Evolutionary conservation across 2,888 invertebrate genomes (phyloP), one percentile per base, ranked within the genome.

Genomic region (Plagiodera versicolora): DNA sequence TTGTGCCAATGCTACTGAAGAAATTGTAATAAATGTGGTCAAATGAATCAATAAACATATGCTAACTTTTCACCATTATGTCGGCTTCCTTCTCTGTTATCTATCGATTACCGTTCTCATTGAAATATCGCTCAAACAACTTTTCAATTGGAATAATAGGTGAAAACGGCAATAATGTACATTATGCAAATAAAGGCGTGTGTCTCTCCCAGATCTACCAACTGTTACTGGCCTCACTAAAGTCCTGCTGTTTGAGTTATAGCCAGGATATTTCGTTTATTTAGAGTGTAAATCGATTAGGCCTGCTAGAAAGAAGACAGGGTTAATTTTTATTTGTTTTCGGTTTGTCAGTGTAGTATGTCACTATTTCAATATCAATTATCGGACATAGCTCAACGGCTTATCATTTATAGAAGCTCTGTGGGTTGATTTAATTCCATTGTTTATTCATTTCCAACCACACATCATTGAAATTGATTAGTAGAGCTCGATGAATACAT

Each of bases 231-330:
- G 53, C 60, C 53, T 16, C 59, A 54, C 57, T 44, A 61, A 63
- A 60, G 56, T 63, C 53, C 50, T 8, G 50, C 45, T 11, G 56
- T 52, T 58, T 60, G 60, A 66, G 64, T 66, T 66, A 66, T 66
- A 54, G 65, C 30, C 32, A 20, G 52, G 39, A 39, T 39, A 39
- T 65, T 51, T 48, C 51, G 10, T 44, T 46, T 58, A 49, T 49
- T 39, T 59, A 55, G 45, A 51, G 57, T 61, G 32, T 35, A 19
- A 30, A 57, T 35, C 35, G 57, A 51, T 64, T 60, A 56, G 56
- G 48, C 58, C 48, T 51, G 58, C 49, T 46, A 30, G 45, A 50
- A 51, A 58, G 18, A 20, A 17, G 49, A 14, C n/a, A 57, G 14
- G 18, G 44, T 39, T 39, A 14, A 39, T 1, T n/a, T 14, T 39